These are phyloP conservation scores for Oncorhynchus keta DNA, from an alignment of 2,113 vertebrate species.

Conservation along the genomic window DNA sequence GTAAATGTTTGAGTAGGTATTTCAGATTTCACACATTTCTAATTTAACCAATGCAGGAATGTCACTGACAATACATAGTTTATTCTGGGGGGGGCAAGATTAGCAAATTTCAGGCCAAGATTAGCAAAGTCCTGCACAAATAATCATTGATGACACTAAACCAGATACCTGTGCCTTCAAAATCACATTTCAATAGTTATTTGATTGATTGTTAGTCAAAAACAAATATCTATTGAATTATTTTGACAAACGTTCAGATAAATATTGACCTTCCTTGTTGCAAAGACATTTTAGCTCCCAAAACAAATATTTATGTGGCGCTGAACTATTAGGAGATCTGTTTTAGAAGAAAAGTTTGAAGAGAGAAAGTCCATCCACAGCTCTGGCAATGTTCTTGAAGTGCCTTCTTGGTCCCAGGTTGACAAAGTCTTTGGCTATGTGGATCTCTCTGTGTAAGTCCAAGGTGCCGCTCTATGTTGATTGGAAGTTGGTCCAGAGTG, in stretches of 20 bases:
- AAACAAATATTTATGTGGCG: neutral
- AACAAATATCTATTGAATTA: too few species aligned
- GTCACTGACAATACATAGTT: neutral
- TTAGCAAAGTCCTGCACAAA: neutral
- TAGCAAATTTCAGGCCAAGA: neutral
- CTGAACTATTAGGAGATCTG: neutral
- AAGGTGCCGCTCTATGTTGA: constrained; percentile 11
- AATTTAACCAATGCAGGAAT: neutral
- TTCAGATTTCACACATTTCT: neutral
- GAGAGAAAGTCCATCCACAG: neutral
- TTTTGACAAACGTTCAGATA: too few species aligned
- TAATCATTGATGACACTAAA: neutral
- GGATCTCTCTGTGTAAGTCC: neutral
- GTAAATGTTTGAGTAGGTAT: neutral
- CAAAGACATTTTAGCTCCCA: neutral
- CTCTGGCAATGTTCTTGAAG: neutral
- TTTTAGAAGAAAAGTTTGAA: neutral
- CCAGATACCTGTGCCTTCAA: too few species aligned
- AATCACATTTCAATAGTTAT: too few species aligned
- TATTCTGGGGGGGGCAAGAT: neutral
- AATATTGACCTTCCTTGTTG: neutral
- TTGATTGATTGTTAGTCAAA: too few species aligned
- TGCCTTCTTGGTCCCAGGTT: neutral
- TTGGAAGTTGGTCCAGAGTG: neutral
- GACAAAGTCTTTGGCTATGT: neutral